phyloP scores from a whole-genome alignment of 2,113 vertebrate genomes.

The Leucopsar rothschildi region DNA sequence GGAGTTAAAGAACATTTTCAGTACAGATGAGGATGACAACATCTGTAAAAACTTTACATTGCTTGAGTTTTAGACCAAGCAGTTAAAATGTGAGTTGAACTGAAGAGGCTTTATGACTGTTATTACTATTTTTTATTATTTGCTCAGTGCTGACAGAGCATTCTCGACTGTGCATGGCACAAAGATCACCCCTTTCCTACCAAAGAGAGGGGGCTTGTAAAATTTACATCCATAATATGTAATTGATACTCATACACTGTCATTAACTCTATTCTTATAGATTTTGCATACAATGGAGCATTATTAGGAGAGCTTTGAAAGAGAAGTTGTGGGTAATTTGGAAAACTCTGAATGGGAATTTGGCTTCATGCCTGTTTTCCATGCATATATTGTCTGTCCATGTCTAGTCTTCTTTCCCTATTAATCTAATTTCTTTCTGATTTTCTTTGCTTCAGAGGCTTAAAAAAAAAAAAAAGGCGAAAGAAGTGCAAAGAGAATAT shows the following conservation, averaged over 20 bases:
- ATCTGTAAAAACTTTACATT: background rate
- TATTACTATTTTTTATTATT: background rate
- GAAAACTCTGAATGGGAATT: background rate
- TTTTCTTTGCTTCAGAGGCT: background rate
- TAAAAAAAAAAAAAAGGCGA: background rate
- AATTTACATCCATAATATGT: background rate
- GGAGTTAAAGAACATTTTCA: background rate
- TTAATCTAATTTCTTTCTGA: conserved; percentile 31
- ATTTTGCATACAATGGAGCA: background rate
- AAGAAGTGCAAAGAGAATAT: accelerated
- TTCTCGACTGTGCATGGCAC: background rate
- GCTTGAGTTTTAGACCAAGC: background rate
- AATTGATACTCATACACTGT: background rate
- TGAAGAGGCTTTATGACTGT: background rate
- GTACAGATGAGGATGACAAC: background rate
- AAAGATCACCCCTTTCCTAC: background rate
- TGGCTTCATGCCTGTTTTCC: conserved; percentile 12
- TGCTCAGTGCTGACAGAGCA: background rate
- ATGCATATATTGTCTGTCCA: background rate
- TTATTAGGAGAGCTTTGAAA: conserved; percentile 12
- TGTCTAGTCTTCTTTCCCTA: background rate
- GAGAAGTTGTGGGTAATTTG: background rate
- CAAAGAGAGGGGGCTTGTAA: background rate
- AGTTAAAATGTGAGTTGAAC: background rate
- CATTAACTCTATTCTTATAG: conserved; percentile 1